These are phyloP conservation scores for Dendroctonus ponderosae DNA, from an alignment of 1,140 invertebrate genomes.

Conservation along the genomic window DNA sequence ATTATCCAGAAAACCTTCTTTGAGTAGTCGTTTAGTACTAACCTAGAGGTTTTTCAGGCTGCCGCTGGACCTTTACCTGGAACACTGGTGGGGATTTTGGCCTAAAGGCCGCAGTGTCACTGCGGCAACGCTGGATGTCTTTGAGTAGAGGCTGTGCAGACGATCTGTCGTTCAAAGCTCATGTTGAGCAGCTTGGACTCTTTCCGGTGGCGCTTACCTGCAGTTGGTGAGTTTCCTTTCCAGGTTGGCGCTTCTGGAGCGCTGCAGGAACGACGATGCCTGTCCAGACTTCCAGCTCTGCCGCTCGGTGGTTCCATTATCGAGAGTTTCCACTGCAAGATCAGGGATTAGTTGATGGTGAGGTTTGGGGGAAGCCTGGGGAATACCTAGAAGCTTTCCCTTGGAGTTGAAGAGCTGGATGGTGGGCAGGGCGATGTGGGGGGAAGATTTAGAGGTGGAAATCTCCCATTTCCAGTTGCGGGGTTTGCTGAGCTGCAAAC, in stretches of 20 bases:
- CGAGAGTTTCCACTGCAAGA: constrained; percentile 48
- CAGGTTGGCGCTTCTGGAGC: constrained; percentile 10
- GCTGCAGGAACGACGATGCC: constrained; percentile 5
- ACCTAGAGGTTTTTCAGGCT: no score
- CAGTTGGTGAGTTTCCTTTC: background rate
- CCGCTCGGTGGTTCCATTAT: constrained; percentile 38
- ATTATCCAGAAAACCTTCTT: no score
- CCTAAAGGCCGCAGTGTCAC: no score
- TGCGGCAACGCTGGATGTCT: no score
- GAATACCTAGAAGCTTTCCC: constrained; percentile 47
- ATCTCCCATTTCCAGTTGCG: constrained; percentile 57
- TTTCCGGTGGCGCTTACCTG: constrained; percentile 1
- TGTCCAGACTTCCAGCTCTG: constrained; percentile 37
- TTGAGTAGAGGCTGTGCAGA: no score
- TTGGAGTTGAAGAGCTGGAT: constrained; percentile 54
- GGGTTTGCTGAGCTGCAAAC: constrained; percentile 53
- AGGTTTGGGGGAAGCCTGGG: background rate
- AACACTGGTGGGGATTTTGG: no score
- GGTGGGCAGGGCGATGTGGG: constrained; percentile 53
- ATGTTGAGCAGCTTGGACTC: background rate
- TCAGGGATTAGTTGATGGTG: background rate
- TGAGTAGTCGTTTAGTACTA: no score
- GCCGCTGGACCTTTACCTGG: no score
- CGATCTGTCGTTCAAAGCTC: no score
- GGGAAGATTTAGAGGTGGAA: constrained; percentile 55